Percentiles rank a stretch among this genome's conserved stretches.
phyloP scores from a whole-genome alignment of 2,113 vertebrate species.

The Tragelaphus buxtoni region DNA sequence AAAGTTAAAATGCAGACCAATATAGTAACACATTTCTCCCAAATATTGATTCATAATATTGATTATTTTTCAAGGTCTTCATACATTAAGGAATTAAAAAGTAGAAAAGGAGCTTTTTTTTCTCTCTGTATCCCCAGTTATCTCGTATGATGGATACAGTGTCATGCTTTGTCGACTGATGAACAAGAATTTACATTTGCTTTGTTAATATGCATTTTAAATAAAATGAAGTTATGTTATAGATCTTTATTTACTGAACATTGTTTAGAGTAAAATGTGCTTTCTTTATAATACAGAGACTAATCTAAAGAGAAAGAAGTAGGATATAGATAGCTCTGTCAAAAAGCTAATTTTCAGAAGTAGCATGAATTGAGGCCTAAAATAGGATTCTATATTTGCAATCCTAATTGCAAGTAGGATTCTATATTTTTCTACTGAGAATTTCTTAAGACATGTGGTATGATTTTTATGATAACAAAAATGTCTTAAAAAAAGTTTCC shows the following conservation, averaged over 20 bases:
- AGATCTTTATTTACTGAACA: not conserved
- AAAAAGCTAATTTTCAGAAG: not conserved
- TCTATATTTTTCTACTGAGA: not conserved
- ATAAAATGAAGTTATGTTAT: not conserved
- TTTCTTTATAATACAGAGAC: not conserved
- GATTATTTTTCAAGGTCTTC: constrained; percentile 31
- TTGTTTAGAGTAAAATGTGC: not conserved
- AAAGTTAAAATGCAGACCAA: not conserved
- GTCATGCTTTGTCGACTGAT: not conserved
- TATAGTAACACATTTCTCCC: not conserved
- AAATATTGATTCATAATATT: constrained; percentile 11
- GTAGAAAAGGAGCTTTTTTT: not conserved
- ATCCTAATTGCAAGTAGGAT: not conserved
- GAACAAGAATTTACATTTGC: not conserved
- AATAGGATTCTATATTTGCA: not conserved
- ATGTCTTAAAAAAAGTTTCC: not conserved
- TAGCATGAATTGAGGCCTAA: not conserved
- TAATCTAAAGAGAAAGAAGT: not conserved
- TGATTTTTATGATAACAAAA: not conserved
- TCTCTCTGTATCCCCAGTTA: constrained; percentile 18
- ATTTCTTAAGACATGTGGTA: not conserved
- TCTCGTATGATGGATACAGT: constrained; percentile 2
- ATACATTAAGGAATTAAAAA: constrained; percentile 27
- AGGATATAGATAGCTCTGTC: not conserved
- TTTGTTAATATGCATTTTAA: not conserved